Evolutionary conservation across 2,888 invertebrate species (phyloP), one percentile per base, ranked within the genome.

Genomic region (Pardosa pseudoannulata): DNA sequence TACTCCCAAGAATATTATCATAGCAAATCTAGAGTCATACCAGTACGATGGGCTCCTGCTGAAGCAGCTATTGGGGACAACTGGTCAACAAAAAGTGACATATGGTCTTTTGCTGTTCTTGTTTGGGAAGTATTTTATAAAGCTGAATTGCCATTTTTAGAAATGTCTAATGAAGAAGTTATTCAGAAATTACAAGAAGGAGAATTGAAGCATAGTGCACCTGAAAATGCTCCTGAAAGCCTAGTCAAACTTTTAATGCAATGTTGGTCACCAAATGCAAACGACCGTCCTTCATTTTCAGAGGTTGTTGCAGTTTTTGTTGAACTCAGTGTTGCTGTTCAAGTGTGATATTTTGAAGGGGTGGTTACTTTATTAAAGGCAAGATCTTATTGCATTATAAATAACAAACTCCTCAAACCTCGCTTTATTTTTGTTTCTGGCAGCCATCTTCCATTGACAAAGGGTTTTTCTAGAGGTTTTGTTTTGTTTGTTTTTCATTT

Each of bases 51-150:
- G 98, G 91, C 97, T 91, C 96, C 98, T 0, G 70, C 86, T 23
- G 98, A 98, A 91, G 97, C 96, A 1, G 95, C 97, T 0, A 93
- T 95, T 89, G 97, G 98, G 90, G 96, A 96, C 80, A 97, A 97
- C 88, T 97, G 95, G 91, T 97, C 97, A 16, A 96, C 96, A 62
- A 97, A 97, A 91, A 97, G 97, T 90, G 98, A 98, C 92, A 96
- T 97, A 0, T 98, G 96, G 92, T 95, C 97, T 89, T 98, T 95
- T 91, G 97, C 96, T 0, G 96, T 95, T 27, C 94, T 97, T 16
- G 93, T 96, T 29, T 97, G 97, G 97, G 98, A 98, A 92, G 94
- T 98, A 89, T 95, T 96, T 91, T 94, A 94, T 89, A 94, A 95
- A 91, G 96, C 95, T 19, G 95, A 95, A 89, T 91, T 96, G 89